These are phyloP conservation scores for Platalea minor DNA, from an alignment of 2,797 vertebrate species.

Conservation along the genomic window DNA sequence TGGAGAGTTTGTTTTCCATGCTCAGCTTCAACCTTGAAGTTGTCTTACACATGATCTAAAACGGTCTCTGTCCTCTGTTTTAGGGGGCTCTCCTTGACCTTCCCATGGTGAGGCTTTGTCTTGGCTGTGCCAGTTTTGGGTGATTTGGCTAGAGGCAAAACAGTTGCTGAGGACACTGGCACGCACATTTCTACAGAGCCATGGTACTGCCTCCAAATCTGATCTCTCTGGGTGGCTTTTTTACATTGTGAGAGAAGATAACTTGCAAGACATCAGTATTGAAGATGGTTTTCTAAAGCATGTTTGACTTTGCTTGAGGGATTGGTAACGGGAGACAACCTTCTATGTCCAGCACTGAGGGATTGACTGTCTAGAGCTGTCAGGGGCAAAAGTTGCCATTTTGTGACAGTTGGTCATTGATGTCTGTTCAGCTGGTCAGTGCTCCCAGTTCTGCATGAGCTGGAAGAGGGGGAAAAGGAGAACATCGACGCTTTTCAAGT, in stretches of 20 bases:
- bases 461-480: background rate
- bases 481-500: background rate
- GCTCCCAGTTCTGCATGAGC: background rate
- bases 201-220: background rate
- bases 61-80: background rate
- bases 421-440: background rate
- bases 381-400: background rate
- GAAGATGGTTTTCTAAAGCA: background rate
- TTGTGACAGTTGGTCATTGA: background rate
- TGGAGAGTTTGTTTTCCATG: background rate
- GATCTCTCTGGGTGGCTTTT: background rate
- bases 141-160: background rate
- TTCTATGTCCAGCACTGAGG: rapidly evolving
- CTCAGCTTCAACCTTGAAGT: background rate
- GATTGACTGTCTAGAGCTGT: background rate
- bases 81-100: background rate
- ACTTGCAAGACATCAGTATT: background rate
- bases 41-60: background rate
- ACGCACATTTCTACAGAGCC: background rate
- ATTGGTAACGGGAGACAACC: background rate
- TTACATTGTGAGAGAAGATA: background rate
- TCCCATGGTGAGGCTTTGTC: background rate
- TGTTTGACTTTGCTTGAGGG: background rate
- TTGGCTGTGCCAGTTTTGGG: background rate
- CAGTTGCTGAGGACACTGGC: background rate